A percentile compares a stretch with the other conserved stretches of the same genome.
Conservation (phyloP, 2,113 vertebrate genomes). For the Balaenoptera acutorostrata region DNA sequence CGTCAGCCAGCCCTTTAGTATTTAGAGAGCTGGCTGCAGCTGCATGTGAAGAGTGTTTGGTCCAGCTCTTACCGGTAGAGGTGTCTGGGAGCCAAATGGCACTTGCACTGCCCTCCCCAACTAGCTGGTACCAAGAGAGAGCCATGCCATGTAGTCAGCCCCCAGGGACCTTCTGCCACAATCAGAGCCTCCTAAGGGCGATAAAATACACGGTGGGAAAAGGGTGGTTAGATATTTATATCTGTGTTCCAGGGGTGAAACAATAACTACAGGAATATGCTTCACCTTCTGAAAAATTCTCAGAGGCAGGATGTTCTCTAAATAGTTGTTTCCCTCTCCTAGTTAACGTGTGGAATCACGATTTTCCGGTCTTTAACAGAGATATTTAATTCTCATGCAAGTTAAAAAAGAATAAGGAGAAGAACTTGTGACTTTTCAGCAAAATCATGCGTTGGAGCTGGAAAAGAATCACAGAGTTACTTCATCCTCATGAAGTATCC, state of each 20-base stretch:
- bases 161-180: not conserved
- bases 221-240: not conserved
- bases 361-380: not conserved
- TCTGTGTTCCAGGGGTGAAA: not conserved
- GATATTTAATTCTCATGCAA: not conserved
- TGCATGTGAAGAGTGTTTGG: not conserved
- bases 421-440: not conserved
- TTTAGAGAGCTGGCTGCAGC: too few relatives aligned
- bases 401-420: not conserved
- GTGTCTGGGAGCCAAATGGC: not conserved
- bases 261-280: not conserved
- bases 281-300: not conserved
- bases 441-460: not conserved
- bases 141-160: not conserved
- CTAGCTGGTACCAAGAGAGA: not conserved
- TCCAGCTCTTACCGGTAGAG: not conserved
- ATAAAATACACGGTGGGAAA: not conserved
- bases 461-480: not conserved
- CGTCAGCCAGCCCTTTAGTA: not conserved
- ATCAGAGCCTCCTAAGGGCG: not conserved
- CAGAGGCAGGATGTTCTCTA: not conserved
- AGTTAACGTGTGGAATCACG: not conserved
- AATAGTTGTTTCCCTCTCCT: conserved; percentile 8
- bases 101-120: not conserved
- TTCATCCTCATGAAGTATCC: not conserved